phyloP scores from a whole-genome alignment of 2,888 invertebrate genomes.

The Polydrusus tereticollis region DNA sequence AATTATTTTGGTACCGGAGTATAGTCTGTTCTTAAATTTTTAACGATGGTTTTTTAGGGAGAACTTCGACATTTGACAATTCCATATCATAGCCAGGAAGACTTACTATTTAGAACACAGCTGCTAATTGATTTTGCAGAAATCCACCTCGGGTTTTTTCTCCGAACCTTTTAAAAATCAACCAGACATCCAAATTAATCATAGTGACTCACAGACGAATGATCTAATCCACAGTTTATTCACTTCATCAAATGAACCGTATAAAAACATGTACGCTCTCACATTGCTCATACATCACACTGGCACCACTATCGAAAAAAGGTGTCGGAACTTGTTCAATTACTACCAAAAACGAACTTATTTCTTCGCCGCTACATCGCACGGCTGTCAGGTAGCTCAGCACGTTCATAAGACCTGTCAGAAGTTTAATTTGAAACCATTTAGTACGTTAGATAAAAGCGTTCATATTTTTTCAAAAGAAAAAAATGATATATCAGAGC shows the following conservation, averaged over 20 bases:
- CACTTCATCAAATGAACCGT: background rate
- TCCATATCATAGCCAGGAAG: too few species aligned
- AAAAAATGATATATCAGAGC: background rate
- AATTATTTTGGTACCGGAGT: too few species aligned
- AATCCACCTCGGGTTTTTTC: too few species aligned
- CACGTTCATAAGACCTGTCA: background rate
- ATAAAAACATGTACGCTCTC: background rate
- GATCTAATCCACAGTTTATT: conserved; percentile 6
- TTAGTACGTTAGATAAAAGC: background rate
- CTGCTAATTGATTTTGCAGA: background rate
- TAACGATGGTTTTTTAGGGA: too few species aligned
- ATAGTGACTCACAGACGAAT: conserved; percentile 6
- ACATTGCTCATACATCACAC: background rate
- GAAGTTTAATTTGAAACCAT: background rate
- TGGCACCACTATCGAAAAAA: background rate
- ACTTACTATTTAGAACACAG: too few species aligned
- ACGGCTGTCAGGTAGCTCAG: background rate
- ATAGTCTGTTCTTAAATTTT: too few species aligned
- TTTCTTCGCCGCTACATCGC: background rate
- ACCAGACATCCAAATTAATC: conserved; percentile 5
- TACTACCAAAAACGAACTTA: background rate
- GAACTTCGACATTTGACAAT: too few species aligned
- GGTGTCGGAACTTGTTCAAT: background rate
- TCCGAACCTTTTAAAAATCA: background rate
- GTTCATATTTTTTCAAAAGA: background rate